Conservation (phyloP, 2,113 vertebrate species). For the Xenopus laevis region DNA sequence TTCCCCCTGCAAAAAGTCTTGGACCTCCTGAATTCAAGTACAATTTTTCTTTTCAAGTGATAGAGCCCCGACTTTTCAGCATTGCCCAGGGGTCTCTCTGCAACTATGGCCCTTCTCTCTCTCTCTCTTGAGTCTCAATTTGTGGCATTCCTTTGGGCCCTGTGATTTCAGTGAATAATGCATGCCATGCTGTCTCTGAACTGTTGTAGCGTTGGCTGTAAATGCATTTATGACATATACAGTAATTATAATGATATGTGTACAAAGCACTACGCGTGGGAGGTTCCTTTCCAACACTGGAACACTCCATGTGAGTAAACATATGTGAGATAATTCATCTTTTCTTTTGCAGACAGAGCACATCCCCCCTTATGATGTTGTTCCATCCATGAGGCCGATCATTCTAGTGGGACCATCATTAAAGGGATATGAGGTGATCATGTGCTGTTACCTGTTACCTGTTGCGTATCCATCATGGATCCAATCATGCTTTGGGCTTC, state of each 20-base stretch:
- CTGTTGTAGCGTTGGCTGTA: not conserved
- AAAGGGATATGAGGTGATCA: slow-evolving; percentile 86
- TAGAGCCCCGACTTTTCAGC: too few species aligned
- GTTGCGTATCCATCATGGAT: not conserved
- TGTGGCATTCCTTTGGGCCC: slow-evolving; percentile 3
- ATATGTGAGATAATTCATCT: not conserved
- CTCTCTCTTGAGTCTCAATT: too few species aligned
- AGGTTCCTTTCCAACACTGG: not conserved
- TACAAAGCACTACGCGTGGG: not conserved
- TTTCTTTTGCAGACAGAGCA: slow-evolving; percentile 78
- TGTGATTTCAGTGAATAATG: not conserved
- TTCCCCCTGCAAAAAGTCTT: too few species aligned
- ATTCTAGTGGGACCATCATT: slow-evolving; percentile 92
- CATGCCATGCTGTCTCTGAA: not conserved
- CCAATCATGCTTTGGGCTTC: not conserved
- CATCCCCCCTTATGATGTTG: slow-evolving; percentile 92
- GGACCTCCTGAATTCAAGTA: too few species aligned
- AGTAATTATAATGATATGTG: too few species aligned
- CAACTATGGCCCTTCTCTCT: too few species aligned
- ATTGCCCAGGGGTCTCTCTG: too few species aligned
- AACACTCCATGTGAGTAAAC: not conserved
- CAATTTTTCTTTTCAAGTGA: too few species aligned
- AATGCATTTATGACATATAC: too few species aligned
- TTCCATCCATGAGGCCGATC: slow-evolving; percentile 95
- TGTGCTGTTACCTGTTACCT: not conserved